Conservation (phyloP, 2,888 invertebrate genomes). For the Polia nebulosa region DNA sequence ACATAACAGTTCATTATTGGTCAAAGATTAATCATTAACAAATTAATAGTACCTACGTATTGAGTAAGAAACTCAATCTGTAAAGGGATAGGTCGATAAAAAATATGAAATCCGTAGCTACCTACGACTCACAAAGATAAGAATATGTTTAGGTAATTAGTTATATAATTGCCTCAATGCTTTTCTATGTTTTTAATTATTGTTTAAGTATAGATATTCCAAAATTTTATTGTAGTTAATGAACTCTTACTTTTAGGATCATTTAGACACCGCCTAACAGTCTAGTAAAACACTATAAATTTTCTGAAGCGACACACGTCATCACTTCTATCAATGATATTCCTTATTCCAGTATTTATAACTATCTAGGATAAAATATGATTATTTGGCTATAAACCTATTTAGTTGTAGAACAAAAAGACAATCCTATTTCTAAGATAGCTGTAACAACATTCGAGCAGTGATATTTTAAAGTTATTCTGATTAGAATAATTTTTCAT, state of each 20-base stretch:
- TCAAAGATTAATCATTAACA: slow-evolving; percentile 46
- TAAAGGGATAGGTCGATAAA: slow-evolving; percentile 21
- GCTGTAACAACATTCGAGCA: slow-evolving; percentile 15
- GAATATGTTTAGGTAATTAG: slow-evolving; percentile 65
- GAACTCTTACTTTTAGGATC: slow-evolving; percentile 30
- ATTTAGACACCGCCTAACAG: slow-evolving; percentile 54
- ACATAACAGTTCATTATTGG: slow-evolving; percentile 50
- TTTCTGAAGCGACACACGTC: slow-evolving; percentile 9
- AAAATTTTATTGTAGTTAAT: slow-evolving; percentile 36
- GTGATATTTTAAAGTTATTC: slow-evolving; percentile 22
- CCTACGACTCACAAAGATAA: slow-evolving; percentile 39
- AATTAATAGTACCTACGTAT: slow-evolving; percentile 23
- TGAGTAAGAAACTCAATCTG: slow-evolving; percentile 15
- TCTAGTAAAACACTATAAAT: slow-evolving; percentile 13
- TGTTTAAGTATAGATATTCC: slow-evolving; percentile 47
- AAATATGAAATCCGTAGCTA: slow-evolving; percentile 34
- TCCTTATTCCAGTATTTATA: slow-evolving; percentile 36
- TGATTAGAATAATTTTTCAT: no score
- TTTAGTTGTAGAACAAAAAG: slow-evolving; percentile 48
- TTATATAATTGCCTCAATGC: slow-evolving; percentile 68
- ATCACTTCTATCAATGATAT: slow-evolving; percentile 23
- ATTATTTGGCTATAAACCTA: slow-evolving; percentile 58
- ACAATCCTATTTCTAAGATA: slow-evolving; percentile 56
- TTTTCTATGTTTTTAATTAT: slow-evolving; percentile 52
- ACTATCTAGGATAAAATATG: slow-evolving; percentile 42